Conservation (phyloP, 1,140 invertebrate species). For the Tetramorium simillimum region DNA sequence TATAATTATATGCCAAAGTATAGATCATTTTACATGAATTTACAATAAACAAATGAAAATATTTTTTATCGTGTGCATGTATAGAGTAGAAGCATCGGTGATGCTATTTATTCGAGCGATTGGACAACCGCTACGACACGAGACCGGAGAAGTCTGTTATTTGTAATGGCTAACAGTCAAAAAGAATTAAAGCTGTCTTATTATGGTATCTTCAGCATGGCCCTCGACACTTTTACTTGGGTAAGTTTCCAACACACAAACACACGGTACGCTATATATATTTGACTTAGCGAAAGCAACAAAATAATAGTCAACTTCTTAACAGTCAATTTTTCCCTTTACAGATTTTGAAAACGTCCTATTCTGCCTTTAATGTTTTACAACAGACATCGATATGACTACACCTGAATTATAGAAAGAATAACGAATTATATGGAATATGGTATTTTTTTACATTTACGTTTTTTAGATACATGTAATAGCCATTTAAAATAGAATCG, state of each 20-base stretch:
- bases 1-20: not conserved
- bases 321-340: not conserved
- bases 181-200: slow-evolving; percentile 44
- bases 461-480: slow-evolving; percentile 7
- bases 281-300: not conserved
- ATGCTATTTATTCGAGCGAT: slow-evolving; percentile 56
- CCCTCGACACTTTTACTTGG: slow-evolving; percentile 52
- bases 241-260: slow-evolving; percentile 6
- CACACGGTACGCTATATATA: not conserved
- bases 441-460: not conserved
- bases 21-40: not conserved
- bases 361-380: slow-evolving; percentile 48
- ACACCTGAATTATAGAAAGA: not conserved
- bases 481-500: not conserved
- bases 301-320: not conserved
- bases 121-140: slow-evolving; percentile 11
- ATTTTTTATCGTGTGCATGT: not conserved
- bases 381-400: slow-evolving; percentile 35
- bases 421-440: not conserved
- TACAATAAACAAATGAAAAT: not conserved
- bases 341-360: slow-evolving; percentile 57
- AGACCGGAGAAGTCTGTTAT: slow-evolving; percentile 23
- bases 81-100: slow-evolving; percentile 21
- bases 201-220: slow-evolving; percentile 46
- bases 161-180: slow-evolving; percentile 48